phyloP scores from a whole-genome alignment of 30 jellyfish, hydroid and myxozoan genomes.

The Cassiopea andromeda region DNA sequence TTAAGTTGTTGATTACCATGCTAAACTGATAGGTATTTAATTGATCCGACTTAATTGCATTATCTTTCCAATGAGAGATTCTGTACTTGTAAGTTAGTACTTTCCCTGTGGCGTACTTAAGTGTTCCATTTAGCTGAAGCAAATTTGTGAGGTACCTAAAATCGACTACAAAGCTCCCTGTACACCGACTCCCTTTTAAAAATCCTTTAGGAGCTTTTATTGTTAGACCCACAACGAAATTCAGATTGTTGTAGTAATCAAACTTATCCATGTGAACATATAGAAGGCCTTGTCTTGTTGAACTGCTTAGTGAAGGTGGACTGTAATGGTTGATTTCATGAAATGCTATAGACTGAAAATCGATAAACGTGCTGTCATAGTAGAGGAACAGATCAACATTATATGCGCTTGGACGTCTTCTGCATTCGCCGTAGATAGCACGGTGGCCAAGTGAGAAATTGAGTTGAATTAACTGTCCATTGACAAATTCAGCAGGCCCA shows the following conservation, averaged over 20 bases:
- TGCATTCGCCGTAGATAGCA: neutral
- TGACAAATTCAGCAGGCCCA: neutral
- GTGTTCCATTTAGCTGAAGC: constrained; percentile 18
- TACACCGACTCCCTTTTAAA: neutral
- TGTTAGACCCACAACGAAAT: neutral
- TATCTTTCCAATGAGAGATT: neutral
- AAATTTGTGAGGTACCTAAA: constrained; percentile 26
- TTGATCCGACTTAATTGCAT: neutral
- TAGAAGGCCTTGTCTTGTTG: constrained; percentile 35
- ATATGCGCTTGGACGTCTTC: constrained; percentile 18
- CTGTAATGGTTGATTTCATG: neutral
- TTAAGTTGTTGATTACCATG: constrained; percentile 12
- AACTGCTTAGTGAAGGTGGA: neutral
- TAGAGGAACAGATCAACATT: constrained; percentile 2
- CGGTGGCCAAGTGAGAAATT: neutral
- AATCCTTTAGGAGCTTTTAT: constrained; percentile 5
- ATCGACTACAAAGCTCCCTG: constrained; percentile 7
- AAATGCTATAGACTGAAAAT: constrained; percentile 1
- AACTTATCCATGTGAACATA: constrained; percentile 10
- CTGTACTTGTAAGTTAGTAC: neutral
- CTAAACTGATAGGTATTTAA: constrained; percentile 14
- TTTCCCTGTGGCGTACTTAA: neutral
- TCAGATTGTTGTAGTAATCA: constrained; percentile 8
- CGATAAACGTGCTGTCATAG: constrained; percentile 9
- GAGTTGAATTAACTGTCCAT: neutral